Base-by-base conservation (phyloP, 2,797 vertebrate species). In the Carapus acus region DNA sequence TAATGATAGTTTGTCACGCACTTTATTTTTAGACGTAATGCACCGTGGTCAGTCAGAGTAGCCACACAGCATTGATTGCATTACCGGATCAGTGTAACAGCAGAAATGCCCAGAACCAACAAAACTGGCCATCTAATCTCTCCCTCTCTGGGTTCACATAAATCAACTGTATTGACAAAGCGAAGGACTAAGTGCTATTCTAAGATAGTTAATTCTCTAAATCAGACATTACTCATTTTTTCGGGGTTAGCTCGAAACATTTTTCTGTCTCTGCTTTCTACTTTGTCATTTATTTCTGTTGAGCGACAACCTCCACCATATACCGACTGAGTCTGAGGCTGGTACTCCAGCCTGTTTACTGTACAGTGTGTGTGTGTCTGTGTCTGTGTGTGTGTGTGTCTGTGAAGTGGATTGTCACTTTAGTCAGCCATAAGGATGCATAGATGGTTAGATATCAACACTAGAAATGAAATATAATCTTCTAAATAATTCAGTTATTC, bases 381-480 rank as follows among this genome's bases (percentile, higher is more conserved):
- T 9, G 24, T 27, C 5, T 27, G 4, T 50, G 50, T 13, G 34
- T 9, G 34, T 42, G 39, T 49, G 44, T 41, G 50, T 9, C 58
- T 31, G 29, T 42, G 19, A 68, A 63, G n/a, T n/a, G n/a, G n/a
- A n/a, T n/a, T n/a, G n/a, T 33, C 44, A n/a, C 24, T 60, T n/a
- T n/a, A n/a, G 62, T 57, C 55, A 69, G 63, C 74, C 54, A 19
- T 62, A 51, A 52, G 55, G 69, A 76, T 50, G 64, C 75, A 72
- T 76, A 73, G 72, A 79, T 45, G 68, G 59, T 58, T 61, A 16
- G 3, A 71, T 51, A 58, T 71, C 77, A 79, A 84, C 67, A 73
- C 37, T 37, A 49, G 49, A 44, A 63, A 64, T 68, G 41, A 76
- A 68, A 74, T 67, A 29, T 52, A 72, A 69, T 58, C 61, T 62